Evolutionary conservation across 2,113 vertebrate species (phyloP), one percentile per base, ranked within the genome.

Genomic region (Gasterosteus nipponicus): DNA sequence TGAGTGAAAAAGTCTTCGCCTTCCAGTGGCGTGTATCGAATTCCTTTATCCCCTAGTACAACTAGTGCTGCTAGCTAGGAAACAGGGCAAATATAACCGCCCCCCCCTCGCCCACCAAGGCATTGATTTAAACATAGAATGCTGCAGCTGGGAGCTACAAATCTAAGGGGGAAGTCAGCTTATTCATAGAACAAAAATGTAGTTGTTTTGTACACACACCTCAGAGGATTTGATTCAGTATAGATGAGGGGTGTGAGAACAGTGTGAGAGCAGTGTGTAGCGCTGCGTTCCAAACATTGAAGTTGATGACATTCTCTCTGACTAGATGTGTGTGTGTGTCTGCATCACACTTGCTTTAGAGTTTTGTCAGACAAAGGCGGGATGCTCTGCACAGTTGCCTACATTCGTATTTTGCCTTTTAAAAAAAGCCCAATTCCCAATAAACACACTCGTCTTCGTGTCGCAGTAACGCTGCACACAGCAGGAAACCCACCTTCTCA

Each of bases 51-150:
- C 81, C 78, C 83, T 78, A 84, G 81, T 86, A 89, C 76, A 84
- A 85, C 86, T 84, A 81, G 73, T 73, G 91, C 90, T 91, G 88
- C 88, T 90, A 89, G 89, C 89, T 82, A 91, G 88, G 92, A 92
- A 92, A 78, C 84, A 83, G 90, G 89, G 89, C 89, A 92, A 92
- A 91, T 91, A 92, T 91, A 91, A 90, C 90, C 83, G 86, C 88
- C 85, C 83, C 87, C 89, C 88, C 91, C 78, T 73, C 85, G 87
- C 90, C 90, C 89, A 91, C 90, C 88, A 77, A 88, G 83, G 89
- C 91, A 93, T 93, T 92, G 91, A 93, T 93, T 91, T 92, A 93
- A 91, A 90, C 87, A 85, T 81, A 87, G 89, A 75, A 84, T 56
- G 33, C 86, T 89, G 91, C 91, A 91, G 90, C 89, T 90, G 91